phyloP scores from a whole-genome alignment of 2,888 invertebrate species.

The Melanostoma mellinum region DNA sequence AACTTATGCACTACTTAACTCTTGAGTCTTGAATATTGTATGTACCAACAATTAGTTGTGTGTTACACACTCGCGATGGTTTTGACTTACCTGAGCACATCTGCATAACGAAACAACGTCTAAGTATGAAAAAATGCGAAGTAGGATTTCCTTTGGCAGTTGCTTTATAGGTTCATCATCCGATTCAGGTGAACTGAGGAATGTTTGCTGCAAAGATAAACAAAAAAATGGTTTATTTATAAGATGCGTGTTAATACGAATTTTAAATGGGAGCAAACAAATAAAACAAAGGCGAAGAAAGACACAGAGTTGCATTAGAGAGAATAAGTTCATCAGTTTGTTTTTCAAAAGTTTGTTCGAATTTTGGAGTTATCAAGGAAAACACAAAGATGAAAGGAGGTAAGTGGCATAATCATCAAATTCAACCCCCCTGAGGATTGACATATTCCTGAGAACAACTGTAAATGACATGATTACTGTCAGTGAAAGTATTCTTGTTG shows the following conservation, averaged over 20 bases:
- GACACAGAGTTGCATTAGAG: neutral
- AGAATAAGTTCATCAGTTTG: neutral
- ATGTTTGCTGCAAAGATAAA: slow-evolving; percentile 80
- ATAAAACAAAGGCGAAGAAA: neutral
- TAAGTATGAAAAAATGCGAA: slow-evolving; percentile 96
- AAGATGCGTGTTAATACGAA: neutral
- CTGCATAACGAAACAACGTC: slow-evolving; percentile 97
- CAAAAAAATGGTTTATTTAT: slow-evolving; percentile 33
- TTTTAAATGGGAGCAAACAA: slow-evolving; percentile 11
- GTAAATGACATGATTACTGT: no score
- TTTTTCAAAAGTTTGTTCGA: no score
- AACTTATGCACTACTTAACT: slow-evolving; percentile 69
- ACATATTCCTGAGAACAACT: no score
- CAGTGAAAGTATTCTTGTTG: no score
- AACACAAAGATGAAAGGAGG: no score
- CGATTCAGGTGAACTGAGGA: slow-evolving; percentile 81
- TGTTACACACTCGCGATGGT: neutral
- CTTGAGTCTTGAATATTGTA: slow-evolving; percentile 20
- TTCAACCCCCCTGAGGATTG: no score
- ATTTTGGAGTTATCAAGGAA: no score
- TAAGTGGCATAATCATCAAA: no score
- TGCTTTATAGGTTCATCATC: slow-evolving; percentile 84
- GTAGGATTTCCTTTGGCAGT: slow-evolving; percentile 96
- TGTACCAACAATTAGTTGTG: slow-evolving; percentile 19
- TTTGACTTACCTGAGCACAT: slow-evolving; percentile 91